Evolutionary conservation across 2,797 vertebrate genomes (phyloP).

Genomic region (Poeciliopsis paucimaculata): DNA sequence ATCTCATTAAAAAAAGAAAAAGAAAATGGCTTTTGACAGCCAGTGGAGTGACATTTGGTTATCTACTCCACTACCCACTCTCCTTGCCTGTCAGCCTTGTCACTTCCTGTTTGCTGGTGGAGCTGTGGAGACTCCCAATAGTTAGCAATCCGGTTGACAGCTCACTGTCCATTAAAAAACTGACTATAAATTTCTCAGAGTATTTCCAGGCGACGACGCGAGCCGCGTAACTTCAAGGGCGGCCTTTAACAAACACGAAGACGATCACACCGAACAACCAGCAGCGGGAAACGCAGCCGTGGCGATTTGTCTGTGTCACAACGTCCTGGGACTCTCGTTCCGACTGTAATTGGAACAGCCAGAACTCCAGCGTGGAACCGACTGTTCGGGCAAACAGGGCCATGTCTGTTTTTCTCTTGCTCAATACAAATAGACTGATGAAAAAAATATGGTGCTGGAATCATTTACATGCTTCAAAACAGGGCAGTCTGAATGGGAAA

Average conservation of each 20-base stretch:
- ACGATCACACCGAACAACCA: conserved; percentile 43
- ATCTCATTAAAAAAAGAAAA: conserved; percentile 77
- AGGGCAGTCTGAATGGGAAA: conserved; percentile 35
- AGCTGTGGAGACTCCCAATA: conserved; percentile 59
- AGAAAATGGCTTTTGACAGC: conserved; percentile 74
- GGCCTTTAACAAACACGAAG: conserved; percentile 40
- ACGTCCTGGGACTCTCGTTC: conserved; percentile 46
- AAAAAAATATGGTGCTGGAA: conserved; percentile 41
- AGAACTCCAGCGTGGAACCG: conserved; percentile 60
- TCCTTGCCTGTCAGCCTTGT: conserved; percentile 75
- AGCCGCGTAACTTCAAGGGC: conserved; percentile 40
- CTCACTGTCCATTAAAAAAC: conserved; percentile 76
- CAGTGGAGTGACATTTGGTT: conserved; percentile 74
- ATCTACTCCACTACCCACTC: conserved; percentile 67
- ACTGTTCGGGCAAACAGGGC: conserved; percentile 67
- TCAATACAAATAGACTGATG: conserved; percentile 43
- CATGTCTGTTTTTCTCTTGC: conserved; percentile 59
- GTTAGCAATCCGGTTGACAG: conserved; percentile 73
- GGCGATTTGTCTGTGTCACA: conserved; percentile 53
- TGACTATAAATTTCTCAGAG: conserved; percentile 66
- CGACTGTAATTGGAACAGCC: conserved; percentile 62
- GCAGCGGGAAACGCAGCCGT: conserved; percentile 59
- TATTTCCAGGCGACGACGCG: conserved; percentile 46
- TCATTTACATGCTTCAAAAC: conserved; percentile 51
- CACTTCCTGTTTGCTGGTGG: conserved; percentile 76